Conservation (phyloP, 2,888 invertebrate genomes). For the Scaptomyza caliginosa region DNA sequence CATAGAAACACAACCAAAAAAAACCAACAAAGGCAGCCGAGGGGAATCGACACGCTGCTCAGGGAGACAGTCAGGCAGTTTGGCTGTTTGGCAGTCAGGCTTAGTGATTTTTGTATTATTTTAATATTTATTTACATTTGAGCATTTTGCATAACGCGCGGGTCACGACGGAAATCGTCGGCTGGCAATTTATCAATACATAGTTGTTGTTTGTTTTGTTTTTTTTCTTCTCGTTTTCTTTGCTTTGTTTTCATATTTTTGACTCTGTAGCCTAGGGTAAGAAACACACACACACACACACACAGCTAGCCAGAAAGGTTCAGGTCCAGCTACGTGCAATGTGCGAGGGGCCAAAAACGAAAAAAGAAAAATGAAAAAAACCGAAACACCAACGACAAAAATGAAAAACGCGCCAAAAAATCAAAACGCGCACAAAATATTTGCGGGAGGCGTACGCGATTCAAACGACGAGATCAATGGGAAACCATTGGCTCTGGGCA, state of each 20-base stretch:
- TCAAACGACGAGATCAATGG: slow-evolving; percentile 61
- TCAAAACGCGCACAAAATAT: slow-evolving; percentile 72
- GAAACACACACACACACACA: slow-evolving; percentile 8
- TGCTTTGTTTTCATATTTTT: slow-evolving; percentile 11
- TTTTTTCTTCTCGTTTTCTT: no score
- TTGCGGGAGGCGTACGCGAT: slow-evolving; percentile 52
- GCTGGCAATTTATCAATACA: slow-evolving; percentile 82
- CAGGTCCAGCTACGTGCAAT: slow-evolving; percentile 56
- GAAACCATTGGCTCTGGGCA: slow-evolving; percentile 48
- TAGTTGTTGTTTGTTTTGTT: slow-evolving; percentile 56
- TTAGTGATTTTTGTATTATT: slow-evolving; percentile 77
- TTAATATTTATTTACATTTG: slow-evolving; percentile 79
- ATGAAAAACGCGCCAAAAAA: slow-evolving; percentile 77
- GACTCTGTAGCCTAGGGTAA: slow-evolving; percentile 49
- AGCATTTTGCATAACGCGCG: slow-evolving; percentile 82
- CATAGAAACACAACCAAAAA: slow-evolving; percentile 31
- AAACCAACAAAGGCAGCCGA: slow-evolving; percentile 36
- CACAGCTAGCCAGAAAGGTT: slow-evolving; percentile 50
- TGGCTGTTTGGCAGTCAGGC: slow-evolving; percentile 13
- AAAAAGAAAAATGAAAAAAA: slow-evolving; percentile 40
- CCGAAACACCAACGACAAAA: slow-evolving; percentile 13
- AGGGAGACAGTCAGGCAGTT: slow-evolving; percentile 18
- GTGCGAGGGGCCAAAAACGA: slow-evolving; percentile 43
- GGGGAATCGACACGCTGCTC: neutral
- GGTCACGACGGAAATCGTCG: slow-evolving; percentile 83